Evolutionary conservation across 2,113 vertebrate genomes (phyloP).

Genomic region (Coturnix japonica): DNA sequence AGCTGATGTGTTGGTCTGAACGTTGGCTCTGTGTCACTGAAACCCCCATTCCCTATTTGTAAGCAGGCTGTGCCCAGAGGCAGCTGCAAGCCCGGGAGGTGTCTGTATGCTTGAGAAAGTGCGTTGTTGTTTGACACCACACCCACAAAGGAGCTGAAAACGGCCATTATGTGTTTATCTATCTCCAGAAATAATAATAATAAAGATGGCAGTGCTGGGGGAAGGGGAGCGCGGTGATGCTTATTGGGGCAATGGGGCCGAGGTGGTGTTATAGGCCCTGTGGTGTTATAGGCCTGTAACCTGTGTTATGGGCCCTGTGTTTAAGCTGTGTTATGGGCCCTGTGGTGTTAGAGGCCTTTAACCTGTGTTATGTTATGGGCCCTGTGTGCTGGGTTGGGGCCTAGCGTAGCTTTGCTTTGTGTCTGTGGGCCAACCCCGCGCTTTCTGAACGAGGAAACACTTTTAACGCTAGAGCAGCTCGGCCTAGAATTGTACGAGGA

Average conservation of each 20-base stretch:
- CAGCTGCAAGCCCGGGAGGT: neutral
- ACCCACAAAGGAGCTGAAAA: neutral
- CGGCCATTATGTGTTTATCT: constrained; percentile 14
- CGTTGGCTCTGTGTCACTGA: constrained; percentile 17
- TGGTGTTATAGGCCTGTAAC: too few species aligned
- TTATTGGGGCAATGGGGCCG: too few species aligned
- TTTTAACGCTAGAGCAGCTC: neutral
- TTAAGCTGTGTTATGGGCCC: too few species aligned
- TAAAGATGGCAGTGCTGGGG: constrained; percentile 30
- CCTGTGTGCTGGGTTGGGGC: neutral
- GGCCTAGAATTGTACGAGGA: neutral
- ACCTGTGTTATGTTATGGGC: too few species aligned
- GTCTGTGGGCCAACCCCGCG: neutral
- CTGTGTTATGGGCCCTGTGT: too few species aligned
- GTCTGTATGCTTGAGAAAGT: constrained; percentile 5
- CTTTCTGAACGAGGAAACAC: neutral
- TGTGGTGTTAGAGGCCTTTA: too few species aligned
- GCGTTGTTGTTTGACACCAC: neutral
- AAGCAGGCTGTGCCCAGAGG: neutral
- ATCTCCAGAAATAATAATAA: constrained; percentile 49
- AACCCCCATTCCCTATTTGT: neutral
- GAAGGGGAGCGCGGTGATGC: constrained; percentile 21
- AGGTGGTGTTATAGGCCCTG: too few species aligned
- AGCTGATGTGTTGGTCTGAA: neutral
- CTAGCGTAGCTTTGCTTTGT: neutral